Percentiles rank a stretch among this genome's conserved stretches.
These are phyloP conservation scores for Bujurquina vittata DNA, from an alignment of 2,113 vertebrate genomes.

Conservation along the genomic window DNA sequence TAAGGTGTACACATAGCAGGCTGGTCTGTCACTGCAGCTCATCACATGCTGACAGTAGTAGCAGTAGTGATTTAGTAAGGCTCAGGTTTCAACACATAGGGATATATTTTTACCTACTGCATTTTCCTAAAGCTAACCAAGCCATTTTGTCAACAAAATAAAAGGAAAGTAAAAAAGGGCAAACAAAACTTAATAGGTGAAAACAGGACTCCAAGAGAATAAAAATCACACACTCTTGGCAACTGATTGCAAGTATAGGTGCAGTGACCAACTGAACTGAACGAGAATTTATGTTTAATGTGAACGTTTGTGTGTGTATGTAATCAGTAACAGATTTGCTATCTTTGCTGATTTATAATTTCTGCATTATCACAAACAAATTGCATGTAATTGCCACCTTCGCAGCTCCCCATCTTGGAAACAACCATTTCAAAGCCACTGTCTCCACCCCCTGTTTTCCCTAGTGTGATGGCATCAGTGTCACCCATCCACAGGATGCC, in stretches of 20 bases:
- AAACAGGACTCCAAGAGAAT: not conserved
- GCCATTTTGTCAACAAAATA: not conserved
- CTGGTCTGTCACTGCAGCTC: not conserved
- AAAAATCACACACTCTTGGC: too few relatives aligned
- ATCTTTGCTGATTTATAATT: not conserved
- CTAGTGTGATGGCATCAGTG: fast-evolving
- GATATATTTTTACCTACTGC: not conserved
- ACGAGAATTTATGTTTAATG: too few relatives aligned
- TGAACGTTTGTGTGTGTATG: too few relatives aligned
- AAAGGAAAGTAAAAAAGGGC: not conserved
- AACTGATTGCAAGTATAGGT: too few relatives aligned
- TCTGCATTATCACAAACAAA: fast-evolving
- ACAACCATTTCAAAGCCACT: not conserved
- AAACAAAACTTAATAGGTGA: not conserved
- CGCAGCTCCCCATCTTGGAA: not conserved
- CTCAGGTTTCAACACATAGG: not conserved
- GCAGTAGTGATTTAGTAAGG: not conserved
- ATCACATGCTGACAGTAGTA: not conserved
- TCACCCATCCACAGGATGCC: not conserved
- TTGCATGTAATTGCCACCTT: too few relatives aligned
- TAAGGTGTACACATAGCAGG: not conserved
- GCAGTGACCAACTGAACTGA: too few relatives aligned
- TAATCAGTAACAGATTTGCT: too few relatives aligned
- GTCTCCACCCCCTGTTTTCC: not conserved
- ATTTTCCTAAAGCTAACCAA: not conserved